A percentile compares a stretch with the other conserved stretches of the same genome.
Conservation (phyloP, 2,888 invertebrate species). For the Melipona bicolor region DNA sequence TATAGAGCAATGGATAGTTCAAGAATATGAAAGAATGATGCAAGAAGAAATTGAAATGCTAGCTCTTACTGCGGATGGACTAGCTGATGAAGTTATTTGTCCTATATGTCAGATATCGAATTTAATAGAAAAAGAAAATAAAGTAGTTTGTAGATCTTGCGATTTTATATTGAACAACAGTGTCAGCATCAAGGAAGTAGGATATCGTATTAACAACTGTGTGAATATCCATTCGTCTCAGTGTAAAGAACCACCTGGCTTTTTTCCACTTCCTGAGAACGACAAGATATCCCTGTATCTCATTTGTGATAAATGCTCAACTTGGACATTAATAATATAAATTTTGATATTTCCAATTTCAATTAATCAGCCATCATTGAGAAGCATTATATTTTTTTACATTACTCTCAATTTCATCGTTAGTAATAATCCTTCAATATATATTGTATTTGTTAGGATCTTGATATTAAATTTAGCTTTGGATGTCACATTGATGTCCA, state of each 20-base stretch:
- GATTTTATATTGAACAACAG: slow-evolving; percentile 71
- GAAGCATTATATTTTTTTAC: slow-evolving; percentile 12
- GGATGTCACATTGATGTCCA: slow-evolving; percentile 8
- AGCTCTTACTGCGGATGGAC: slow-evolving; percentile 72
- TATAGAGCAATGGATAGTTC: slow-evolving; percentile 80
- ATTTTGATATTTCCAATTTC: neutral
- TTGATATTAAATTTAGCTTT: neutral
- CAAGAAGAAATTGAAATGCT: slow-evolving; percentile 77
- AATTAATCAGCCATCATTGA: neutral
- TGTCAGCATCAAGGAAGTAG: slow-evolving; percentile 70
- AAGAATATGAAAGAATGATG: slow-evolving; percentile 80
- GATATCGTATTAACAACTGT: slow-evolving; percentile 70
- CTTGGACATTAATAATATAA: slow-evolving; percentile 68
- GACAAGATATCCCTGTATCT: slow-evolving; percentile 73
- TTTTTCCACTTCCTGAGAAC: slow-evolving; percentile 75
- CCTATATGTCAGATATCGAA: slow-evolving; percentile 81
- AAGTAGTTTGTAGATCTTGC: slow-evolving; percentile 77
- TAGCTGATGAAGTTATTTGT: slow-evolving; percentile 79
- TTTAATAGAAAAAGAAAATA: slow-evolving; percentile 65
- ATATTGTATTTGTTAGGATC: neutral
- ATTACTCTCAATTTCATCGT: neutral
- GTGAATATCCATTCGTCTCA: slow-evolving; percentile 73
- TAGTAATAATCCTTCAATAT: slow-evolving; percentile 11
- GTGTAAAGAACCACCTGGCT: slow-evolving; percentile 74
- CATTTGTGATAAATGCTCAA: slow-evolving; percentile 76